A percentile compares a stretch with the other conserved stretches of the same genome.
Conservation (phyloP, 1,140 invertebrate species). For the Drosophila cardini region DNA sequence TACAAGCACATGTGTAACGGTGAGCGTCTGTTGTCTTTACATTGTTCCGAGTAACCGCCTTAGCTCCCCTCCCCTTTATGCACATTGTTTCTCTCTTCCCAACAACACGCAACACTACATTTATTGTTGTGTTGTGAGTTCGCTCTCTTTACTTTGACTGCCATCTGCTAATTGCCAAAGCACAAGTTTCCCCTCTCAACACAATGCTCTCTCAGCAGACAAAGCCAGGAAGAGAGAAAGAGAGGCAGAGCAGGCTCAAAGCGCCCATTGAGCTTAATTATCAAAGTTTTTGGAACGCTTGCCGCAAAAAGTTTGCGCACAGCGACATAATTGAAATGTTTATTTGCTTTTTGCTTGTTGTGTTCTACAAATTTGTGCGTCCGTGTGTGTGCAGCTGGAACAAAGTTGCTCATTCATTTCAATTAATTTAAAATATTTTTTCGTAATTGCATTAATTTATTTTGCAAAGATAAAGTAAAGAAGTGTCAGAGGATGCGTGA, state of each 20-base stretch:
- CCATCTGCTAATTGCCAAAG: slow-evolving; percentile 64
- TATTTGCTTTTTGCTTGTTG: slow-evolving; percentile 59
- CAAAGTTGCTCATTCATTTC: slow-evolving; percentile 64
- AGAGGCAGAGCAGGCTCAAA: slow-evolving; percentile 4
- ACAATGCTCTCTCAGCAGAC: not conserved
- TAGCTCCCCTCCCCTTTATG: too few relatives aligned
- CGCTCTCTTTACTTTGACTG: slow-evolving; percentile 64
- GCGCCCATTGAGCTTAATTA: slow-evolving; percentile 72
- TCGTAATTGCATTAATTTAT: slow-evolving; percentile 60
- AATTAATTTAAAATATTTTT: slow-evolving; percentile 72
- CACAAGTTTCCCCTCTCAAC: slow-evolving; percentile 3
- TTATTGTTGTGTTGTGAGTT: slow-evolving; percentile 49
- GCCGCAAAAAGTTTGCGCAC: slow-evolving; percentile 45
- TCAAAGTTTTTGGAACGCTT: slow-evolving; percentile 56
- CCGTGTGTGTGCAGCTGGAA: slow-evolving; percentile 5
- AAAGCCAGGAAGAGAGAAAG: not conserved
- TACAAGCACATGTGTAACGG: slow-evolving; percentile 61
- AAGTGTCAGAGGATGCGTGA: not conserved
- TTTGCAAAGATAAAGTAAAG: not conserved
- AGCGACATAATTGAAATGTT: slow-evolving; percentile 80
- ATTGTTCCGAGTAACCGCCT: not conserved
- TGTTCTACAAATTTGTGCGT: slow-evolving; percentile 14
- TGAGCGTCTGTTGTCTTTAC: slow-evolving; percentile 68
- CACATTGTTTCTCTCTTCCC: not conserved
- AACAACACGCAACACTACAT: not conserved